Evolutionary conservation across 2,113 vertebrate species (phyloP), one percentile per base, ranked within the genome.

Genomic region (Aythya baeri): DNA sequence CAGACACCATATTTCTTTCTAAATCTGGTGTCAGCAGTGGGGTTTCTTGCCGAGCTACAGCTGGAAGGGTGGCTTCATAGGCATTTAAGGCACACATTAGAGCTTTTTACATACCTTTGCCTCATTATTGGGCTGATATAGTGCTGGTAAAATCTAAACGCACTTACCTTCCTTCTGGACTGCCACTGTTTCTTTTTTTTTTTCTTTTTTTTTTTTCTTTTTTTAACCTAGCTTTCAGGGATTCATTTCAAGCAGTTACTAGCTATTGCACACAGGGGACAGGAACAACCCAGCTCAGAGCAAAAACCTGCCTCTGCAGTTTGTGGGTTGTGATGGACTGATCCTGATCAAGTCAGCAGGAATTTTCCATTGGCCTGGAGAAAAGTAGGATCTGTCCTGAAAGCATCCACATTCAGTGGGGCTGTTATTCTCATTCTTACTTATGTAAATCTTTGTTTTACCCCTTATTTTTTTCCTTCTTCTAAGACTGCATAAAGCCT

Each of bases 21-120:
- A 13, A 43, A 34, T 12, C 73, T 59, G 20, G 7, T 49, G 61
- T 58, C 83, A 77, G 58, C 71, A 70, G 71, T 70, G 72, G 62
- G n/a, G 58, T 49, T 79, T 76, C 74, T 65, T 55, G 65, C 80
- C 11, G 26, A 38, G 50, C 82, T 38, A 1, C 78, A 83, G 88
- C 88, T 68, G 72, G 70, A 63, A 57, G 38, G n/a, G 79, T 14
- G 82, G 44, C 46, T 90, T 50, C 74, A 21, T 1, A 46, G 76
- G 36, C 65, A 7, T 0, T 6, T 17, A 38, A 1, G 1, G 49
- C 50, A 9, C 72, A 9, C 36, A 22, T 6, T 9, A 32, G 22
- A 55, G 85, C 58, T 34, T 49, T 80, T 71, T 5, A 2, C 38
- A 1, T 5, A 6, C 52, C 58, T 75, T 58, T 70, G 78, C 62